Base-by-base conservation (phyloP, 2,888 invertebrate genomes). In the Lasioglossum calceatum region DNA sequence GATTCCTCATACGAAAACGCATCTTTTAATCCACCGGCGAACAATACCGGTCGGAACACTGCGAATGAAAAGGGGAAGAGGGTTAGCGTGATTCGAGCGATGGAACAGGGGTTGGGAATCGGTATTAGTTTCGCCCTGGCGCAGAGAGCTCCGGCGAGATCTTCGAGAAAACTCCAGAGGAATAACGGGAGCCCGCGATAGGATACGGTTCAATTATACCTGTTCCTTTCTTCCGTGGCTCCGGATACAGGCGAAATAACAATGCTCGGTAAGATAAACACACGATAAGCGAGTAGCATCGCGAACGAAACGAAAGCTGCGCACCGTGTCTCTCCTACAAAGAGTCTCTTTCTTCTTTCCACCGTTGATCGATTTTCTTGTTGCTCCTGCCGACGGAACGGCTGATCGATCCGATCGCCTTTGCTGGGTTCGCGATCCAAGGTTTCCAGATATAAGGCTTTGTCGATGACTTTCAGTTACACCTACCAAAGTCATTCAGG, bases 211-310 rank as follows among this genome's bases (percentile, higher is more conserved):
- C 93, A 93, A 93, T 94, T 93, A 93, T 93, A 92, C 93, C 88
- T 88, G 90, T 91, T 89, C 90, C 91, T 92, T 91, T 91, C 90
- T 90, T 90, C 86, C 84, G 79, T 75, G 64, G 79, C 72, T 71
- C 64, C 64, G 67, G 61, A 67, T 61, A 79, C 83, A 83, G 84
- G 90, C 88, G 91, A 93, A 93, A 93, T 92, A 93, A 93, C 93
- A 93, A 93, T 92, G 93, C 92, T 81, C 91, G 89, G 91, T 91
- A 92, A 93, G 93, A 94, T 93, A 94, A 94, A 94, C 92, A 92
- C 89, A 88, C 91, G 93, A 92, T 93, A 92, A 93, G 93, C 90
- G 91, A 87, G 78, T 89, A 83, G 87, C 89, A 89, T 89, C 88
- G 83, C 87, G 88, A 89, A 90, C 91, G 92, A 91, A 92, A 93